Base-by-base conservation (phyloP, 2,113 vertebrate species). In the Lasiurus cinereus region DNA sequence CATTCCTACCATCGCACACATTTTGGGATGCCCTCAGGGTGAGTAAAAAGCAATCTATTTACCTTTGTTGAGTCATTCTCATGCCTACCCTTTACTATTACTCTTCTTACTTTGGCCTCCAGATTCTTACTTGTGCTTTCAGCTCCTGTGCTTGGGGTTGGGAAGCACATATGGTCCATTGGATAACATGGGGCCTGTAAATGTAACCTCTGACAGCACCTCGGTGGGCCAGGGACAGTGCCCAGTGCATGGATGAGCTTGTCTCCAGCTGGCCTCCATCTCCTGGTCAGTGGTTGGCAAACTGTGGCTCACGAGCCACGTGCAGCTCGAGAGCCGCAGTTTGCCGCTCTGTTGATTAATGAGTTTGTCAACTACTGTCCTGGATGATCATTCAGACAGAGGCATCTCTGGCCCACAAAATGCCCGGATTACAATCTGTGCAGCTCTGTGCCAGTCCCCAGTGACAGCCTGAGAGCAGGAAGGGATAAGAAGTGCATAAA, bases 21-120 rank as follows among this genome's bases (percentile, higher is more conserved):
- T 87, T 93, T 92, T 13, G 76, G 64, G 66, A 33, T 62, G 43
- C 24, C 24, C 1, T 83, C 13, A 0, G 66, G 12, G 90, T 31
- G 14, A 78, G n/a, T 88, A n/a, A 78, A 95, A 94, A 90, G 54
- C 80, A 91, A 24, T 15, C 66, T 29, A 6, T 52, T 78, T 46
- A 46, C 66, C 86, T 74, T 87, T 66, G 72, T 50, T 66, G 91
- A 96, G 54, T 70, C 89, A 83, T 56, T 66, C 33, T 91, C 85
- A 69, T 33, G 67, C 88, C 82, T 85, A 1, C 83, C 33, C 54
- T 83, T 80, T 46, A 67, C 54, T 88, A 54, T 90, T 48, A 69
- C 74, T 96, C 67, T 70, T 79, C 84, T 78, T 66, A 56, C 50
- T 79, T 80, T 90, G 90, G 13, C 50, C 79, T 36, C 24, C 39